phyloP scores from a whole-genome alignment of 2,888 invertebrate species.

The Choreutis nemorana region DNA sequence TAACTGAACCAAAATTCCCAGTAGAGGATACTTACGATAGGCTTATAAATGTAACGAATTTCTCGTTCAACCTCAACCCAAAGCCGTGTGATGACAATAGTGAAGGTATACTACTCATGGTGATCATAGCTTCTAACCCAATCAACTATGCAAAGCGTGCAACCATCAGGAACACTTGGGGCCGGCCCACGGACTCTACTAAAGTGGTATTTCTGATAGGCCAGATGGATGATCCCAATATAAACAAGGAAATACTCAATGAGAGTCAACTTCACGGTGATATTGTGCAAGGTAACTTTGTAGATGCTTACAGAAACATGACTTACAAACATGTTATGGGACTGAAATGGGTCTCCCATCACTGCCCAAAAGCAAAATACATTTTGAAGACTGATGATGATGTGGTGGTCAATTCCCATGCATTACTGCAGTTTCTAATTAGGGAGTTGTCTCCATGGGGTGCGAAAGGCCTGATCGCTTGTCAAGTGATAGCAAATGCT shows the following conservation, averaged over 20 bases:
- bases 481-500: constrained; percentile 58
- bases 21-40: constrained; percentile 23
- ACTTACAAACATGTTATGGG: constrained; percentile 82
- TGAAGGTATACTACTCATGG: constrained; percentile 61
- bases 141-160: constrained; percentile 69
- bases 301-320: constrained; percentile 81
- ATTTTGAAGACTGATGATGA: constrained; percentile 79
- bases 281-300: constrained; percentile 78
- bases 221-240: constrained; percentile 18
- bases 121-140: constrained; percentile 76
- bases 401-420: constrained; percentile 74
- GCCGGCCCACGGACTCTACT: constrained; percentile 55
- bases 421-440: constrained; percentile 65
- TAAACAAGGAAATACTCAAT: constrained; percentile 53
- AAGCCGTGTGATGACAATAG: constrained; percentile 53
- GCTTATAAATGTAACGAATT: constrained; percentile 68
- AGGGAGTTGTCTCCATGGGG: constrained; percentile 68
- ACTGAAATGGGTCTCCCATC: constrained; percentile 72
- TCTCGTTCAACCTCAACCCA: constrained; percentile 69
- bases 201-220: constrained; percentile 76
- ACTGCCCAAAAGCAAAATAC: constrained; percentile 69
- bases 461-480: constrained; percentile 69
- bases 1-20: constrained; percentile 9
- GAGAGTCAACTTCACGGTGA: constrained; percentile 71
- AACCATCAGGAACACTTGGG: constrained; percentile 80